Conservation (phyloP, 2,797 vertebrate species). For the Myotis vivesi region DNA sequence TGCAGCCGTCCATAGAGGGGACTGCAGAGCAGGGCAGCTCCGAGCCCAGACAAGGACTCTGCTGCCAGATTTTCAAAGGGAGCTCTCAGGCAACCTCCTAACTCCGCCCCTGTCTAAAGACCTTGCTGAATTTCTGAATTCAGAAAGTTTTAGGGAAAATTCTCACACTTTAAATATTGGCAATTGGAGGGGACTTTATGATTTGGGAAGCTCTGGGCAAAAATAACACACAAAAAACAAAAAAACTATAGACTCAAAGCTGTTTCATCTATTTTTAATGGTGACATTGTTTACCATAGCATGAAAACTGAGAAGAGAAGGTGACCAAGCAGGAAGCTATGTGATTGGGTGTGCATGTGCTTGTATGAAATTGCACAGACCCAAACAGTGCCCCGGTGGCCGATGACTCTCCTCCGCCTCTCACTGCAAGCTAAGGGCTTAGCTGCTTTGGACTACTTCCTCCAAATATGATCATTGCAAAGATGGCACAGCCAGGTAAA, state of each 20-base stretch:
- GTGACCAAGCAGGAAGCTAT: neutral
- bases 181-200: neutral
- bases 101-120: neutral
- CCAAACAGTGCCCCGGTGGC: neutral
- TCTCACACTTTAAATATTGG: neutral
- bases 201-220: neutral
- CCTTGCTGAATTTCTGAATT: neutral
- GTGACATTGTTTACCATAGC: neutral
- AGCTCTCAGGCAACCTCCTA: neutral
- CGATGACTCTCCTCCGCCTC: neutral
- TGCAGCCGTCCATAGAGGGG: conserved; percentile 24
- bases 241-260: neutral
- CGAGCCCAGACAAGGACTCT: neutral
- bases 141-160: neutral
- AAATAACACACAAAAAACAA: neutral
- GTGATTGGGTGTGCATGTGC: neutral
- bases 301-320: neutral
- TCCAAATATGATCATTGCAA: neutral
- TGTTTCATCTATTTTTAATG: neutral
- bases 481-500: neutral
- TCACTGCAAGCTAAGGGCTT: neutral
- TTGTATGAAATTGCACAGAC: neutral
- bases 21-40: neutral
- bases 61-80: neutral
- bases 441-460: neutral